Percentiles rank a stretch among this genome's conserved stretches.
phyloP scores from a whole-genome alignment of 2,888 invertebrate species.

The Drosophila fungiperda region DNA sequence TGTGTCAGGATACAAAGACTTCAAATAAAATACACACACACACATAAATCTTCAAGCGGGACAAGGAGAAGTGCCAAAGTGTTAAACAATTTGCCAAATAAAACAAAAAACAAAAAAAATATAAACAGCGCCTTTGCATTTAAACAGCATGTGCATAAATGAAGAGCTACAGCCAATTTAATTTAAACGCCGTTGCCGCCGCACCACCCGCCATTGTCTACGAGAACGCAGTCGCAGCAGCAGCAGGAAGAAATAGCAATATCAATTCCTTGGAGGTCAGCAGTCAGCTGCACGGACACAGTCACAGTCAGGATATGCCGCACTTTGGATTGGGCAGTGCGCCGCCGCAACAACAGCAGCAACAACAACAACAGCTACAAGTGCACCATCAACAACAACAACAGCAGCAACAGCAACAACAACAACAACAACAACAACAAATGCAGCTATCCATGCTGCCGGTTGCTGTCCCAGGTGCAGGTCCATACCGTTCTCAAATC shows the following conservation, averaged over 20 bases:
- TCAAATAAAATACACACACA: constrained; percentile 46
- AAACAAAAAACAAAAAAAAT: constrained; percentile 5
- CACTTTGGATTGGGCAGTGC: constrained; percentile 86
- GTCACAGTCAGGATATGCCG: constrained; percentile 82
- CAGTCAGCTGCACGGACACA: constrained; percentile 61
- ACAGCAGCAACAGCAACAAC: constrained; percentile 75
- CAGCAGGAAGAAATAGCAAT: constrained; percentile 42
- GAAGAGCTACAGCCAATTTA: constrained; percentile 81
- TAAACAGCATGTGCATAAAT: constrained; percentile 77
- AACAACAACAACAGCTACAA: constrained; percentile 64
- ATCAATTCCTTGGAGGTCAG: constrained; percentile 60
- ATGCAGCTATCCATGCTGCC: constrained; percentile 83
- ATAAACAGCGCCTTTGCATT: constrained; percentile 32
- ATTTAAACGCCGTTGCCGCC: constrained; percentile 71
- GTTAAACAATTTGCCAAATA: constrained; percentile 73
- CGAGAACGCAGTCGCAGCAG: constrained; percentile 70
- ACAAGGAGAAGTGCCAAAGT: constrained; percentile 67
- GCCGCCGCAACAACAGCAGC: constrained; percentile 68
- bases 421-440: constrained; percentile 79
- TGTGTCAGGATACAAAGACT: constrained; percentile 41
- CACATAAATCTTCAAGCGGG: constrained; percentile 36
- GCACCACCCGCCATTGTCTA: constrained; percentile 71
- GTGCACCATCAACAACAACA: constrained; percentile 70
- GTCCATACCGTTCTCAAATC: constrained; percentile 83
- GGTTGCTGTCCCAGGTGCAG: constrained; percentile 62